Conservation (phyloP, 1,140 invertebrate species). For the Aradophagus sp. region DNA sequence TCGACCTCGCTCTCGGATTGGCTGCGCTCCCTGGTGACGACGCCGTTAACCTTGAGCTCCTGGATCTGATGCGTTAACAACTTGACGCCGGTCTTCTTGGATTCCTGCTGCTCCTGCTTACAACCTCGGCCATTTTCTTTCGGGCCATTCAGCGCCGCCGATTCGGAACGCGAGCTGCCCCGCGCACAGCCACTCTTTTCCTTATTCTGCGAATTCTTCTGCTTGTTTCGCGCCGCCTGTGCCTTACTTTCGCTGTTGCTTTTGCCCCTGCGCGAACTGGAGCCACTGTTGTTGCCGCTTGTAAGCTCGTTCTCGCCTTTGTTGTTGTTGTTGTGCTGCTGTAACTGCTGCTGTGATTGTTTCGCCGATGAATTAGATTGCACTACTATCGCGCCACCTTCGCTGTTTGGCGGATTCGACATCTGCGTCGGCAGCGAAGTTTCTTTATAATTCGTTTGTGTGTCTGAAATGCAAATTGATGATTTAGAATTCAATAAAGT, state of each 20-base stretch:
- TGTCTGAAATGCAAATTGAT: slow-evolving; percentile 61
- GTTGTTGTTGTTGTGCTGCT: slow-evolving; percentile 70
- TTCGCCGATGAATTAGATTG: slow-evolving; percentile 63
- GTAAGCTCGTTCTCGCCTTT: slow-evolving; percentile 65
- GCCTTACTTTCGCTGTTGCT: slow-evolving; percentile 74
- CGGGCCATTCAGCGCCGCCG: slow-evolving; percentile 62
- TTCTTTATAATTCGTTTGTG: slow-evolving; percentile 71
- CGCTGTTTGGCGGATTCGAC: slow-evolving; percentile 62
- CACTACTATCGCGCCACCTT: slow-evolving; percentile 56
- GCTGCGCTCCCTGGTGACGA: slow-evolving; percentile 55
- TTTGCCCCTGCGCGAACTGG: slow-evolving; percentile 70
- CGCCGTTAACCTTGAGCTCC: slow-evolving; percentile 69
- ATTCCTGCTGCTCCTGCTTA: slow-evolving; percentile 62
- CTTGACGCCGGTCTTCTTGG: slow-evolving; percentile 59
- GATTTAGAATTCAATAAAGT: too few relatives aligned
- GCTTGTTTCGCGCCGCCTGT: slow-evolving; percentile 72
- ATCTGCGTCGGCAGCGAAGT: slow-evolving; percentile 63
- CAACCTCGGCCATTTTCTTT: too few relatives aligned
- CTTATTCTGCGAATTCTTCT: slow-evolving; percentile 74
- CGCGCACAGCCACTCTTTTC: slow-evolving; percentile 68
- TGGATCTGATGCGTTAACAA: slow-evolving; percentile 62
- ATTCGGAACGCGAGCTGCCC: slow-evolving; percentile 67
- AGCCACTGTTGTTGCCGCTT: slow-evolving; percentile 46
- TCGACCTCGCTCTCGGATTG: slow-evolving; percentile 69
- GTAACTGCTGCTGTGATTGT: slow-evolving; percentile 57